Percentiles rank a stretch among this genome's conserved stretches.
These are phyloP conservation scores for Clupea harengus DNA, from an alignment of 2,113 vertebrate genomes.

Conservation along the genomic window DNA sequence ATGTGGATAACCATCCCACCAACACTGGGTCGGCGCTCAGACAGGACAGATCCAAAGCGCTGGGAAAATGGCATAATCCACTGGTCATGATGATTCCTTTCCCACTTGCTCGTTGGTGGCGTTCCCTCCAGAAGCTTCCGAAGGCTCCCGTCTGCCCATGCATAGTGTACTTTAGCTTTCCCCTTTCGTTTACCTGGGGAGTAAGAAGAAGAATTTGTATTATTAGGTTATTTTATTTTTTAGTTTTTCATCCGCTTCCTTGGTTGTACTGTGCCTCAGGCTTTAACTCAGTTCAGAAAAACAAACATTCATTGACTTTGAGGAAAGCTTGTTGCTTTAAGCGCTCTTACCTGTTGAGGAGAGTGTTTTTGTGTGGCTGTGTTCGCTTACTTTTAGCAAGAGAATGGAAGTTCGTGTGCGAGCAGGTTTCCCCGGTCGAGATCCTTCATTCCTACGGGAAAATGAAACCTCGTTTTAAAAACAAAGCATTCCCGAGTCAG, in stretches of 20 bases:
- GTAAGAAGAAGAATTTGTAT: neutral
- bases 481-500: neutral
- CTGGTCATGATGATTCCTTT: neutral
- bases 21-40: neutral
- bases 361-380: neutral
- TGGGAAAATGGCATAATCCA: neutral
- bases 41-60: neutral
- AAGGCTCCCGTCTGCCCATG: neutral
- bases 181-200: neutral
- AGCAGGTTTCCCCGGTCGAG: neutral
- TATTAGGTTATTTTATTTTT: neutral
- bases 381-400: neutral
- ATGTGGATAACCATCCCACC: slow-evolving; percentile 2
- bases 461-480: neutral
- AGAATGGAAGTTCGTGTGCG: neutral
- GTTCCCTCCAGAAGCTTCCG: neutral
- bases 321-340: neutral
- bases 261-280: neutral
- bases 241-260: neutral
- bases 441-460: neutral
- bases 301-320: neutral
- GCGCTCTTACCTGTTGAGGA: slow-evolving; percentile 7
- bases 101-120: neutral
- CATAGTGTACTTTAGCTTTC: neutral
- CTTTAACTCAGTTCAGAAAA: neutral